Evolutionary conservation across 1,140 invertebrate species (phyloP).

Genomic region (Sinella curviseta): DNA sequence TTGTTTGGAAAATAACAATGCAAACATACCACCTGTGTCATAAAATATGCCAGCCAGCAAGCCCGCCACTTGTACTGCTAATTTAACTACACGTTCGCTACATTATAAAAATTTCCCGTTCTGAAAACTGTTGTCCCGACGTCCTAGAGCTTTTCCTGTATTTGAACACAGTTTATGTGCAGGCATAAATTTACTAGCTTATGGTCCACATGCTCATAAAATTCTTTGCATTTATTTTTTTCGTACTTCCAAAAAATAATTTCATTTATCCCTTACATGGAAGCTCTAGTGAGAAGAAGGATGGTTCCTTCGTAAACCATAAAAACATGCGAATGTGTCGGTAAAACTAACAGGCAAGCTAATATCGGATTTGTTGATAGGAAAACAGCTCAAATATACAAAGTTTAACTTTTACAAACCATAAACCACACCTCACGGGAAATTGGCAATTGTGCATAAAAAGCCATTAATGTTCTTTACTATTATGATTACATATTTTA

Average conservation of each 20-base stretch:
- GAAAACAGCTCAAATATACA: not conserved
- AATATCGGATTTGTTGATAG: not conserved
- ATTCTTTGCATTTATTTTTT: not conserved
- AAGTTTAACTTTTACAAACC: conserved; percentile 3
- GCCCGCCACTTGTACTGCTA: not conserved
- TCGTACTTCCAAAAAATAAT: too few relatives aligned
- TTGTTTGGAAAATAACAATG: not conserved
- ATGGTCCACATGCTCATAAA: not conserved
- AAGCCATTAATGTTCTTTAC: not conserved
- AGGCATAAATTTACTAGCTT: too few relatives aligned
- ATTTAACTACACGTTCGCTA: too few relatives aligned
- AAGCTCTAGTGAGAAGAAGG: not conserved
- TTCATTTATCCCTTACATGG: too few relatives aligned
- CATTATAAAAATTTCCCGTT: too few relatives aligned
- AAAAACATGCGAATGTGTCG: not conserved
- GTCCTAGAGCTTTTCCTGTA: too few relatives aligned
- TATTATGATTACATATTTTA: too few relatives aligned
- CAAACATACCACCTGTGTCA: not conserved
- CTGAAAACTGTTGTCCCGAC: too few relatives aligned
- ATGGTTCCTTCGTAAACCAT: not conserved
- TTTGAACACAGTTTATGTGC: too few relatives aligned
- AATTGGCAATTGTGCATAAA: conserved; percentile 11
- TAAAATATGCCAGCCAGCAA: not conserved
- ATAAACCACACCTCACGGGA: conserved; percentile 17
- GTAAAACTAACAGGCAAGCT: not conserved